These are phyloP conservation scores for Podarcis raffonei DNA, from an alignment of 2,113 vertebrate genomes.

Conservation along the genomic window DNA sequence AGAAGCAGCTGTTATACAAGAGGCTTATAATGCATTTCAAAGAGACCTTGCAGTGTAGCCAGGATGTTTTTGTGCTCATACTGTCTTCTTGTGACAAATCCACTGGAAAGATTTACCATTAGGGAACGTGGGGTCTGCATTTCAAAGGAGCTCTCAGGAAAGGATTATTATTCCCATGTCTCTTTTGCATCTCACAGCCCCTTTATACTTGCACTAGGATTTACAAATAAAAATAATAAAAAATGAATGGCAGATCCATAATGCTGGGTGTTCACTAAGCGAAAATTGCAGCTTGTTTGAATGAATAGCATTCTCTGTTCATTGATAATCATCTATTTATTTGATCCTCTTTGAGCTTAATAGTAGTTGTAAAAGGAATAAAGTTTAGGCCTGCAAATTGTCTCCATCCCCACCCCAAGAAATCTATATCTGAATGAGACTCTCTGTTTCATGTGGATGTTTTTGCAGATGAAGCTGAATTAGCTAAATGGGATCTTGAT, in stretches of 20 bases:
- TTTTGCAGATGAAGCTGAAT: conserved; percentile 26
- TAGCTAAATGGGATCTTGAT: background rate
- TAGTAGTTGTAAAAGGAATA: background rate
- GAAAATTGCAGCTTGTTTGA: conserved; percentile 42
- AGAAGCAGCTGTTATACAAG: conserved; percentile 47
- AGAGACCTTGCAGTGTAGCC: conserved; percentile 33
- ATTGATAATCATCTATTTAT: conserved; percentile 8
- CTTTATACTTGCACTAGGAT: conserved; percentile 49
- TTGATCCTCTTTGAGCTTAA: background rate
- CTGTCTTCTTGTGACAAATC: conserved; percentile 59
- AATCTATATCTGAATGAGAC: background rate
- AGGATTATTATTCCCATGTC: conserved; percentile 68
- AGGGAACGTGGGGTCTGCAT: conserved; percentile 45
- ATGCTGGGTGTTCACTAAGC: conserved; percentile 15
- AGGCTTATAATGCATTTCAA: conserved; percentile 45
- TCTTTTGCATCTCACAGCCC: conserved; percentile 54
- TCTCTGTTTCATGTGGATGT: background rate
- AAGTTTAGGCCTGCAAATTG: background rate
- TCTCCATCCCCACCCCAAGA: background rate
- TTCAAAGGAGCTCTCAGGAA: conserved; percentile 63
- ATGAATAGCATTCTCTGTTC: conserved; percentile 41
- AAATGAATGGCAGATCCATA: conserved; percentile 27
- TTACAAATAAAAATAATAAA: conserved; percentile 42
- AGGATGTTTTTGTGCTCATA: background rate
- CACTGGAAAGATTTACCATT: conserved; percentile 60